phyloP scores from a whole-genome alignment of 2,888 invertebrate genomes.

The Anagyrus pseudococci region DNA sequence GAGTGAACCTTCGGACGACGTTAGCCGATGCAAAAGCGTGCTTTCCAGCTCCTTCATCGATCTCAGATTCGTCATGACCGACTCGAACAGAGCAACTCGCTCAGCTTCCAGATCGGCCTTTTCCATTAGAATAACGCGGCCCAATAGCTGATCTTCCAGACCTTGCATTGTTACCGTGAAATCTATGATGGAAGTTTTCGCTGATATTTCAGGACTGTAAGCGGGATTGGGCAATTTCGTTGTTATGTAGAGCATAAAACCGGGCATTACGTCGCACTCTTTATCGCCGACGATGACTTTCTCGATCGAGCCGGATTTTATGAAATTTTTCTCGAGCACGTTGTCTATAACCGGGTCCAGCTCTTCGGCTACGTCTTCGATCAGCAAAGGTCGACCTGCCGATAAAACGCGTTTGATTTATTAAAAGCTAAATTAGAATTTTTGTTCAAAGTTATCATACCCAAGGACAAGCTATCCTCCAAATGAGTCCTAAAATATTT shows the following conservation, averaged over 20 bases:
- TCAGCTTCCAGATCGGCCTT: constrained; percentile 95
- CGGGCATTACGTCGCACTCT: constrained; percentile 95
- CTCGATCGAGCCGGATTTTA: constrained; percentile 94
- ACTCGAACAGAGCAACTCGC: constrained; percentile 89
- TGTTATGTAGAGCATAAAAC: constrained; percentile 94
- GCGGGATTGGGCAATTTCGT: constrained; percentile 96
- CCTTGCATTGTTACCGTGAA: constrained; percentile 98
- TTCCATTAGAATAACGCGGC: constrained; percentile 93
- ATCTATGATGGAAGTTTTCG: constrained; percentile 95
- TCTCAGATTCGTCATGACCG: constrained; percentile 94
- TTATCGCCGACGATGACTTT: constrained; percentile 95
- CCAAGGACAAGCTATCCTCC: constrained; percentile 86
- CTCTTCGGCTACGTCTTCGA: constrained; percentile 95
- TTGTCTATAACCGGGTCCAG: constrained; percentile 96
- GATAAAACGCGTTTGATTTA: neutral
- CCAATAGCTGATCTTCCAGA: constrained; percentile 92
- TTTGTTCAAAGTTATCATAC: constrained; percentile 52
- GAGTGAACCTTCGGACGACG: constrained; percentile 90
- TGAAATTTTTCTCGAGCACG: constrained; percentile 95
- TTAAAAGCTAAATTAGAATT: neutral
- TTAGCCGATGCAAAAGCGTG: constrained; percentile 87
- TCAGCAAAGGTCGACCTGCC: constrained; percentile 76
- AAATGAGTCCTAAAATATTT: constrained; percentile 94
- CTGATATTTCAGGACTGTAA: constrained; percentile 95
- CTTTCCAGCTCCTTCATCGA: constrained; percentile 96